Percentiles rank a stretch among this genome's conserved stretches.
phyloP scores from a whole-genome alignment of 1,140 invertebrate genomes.

The Caenorhabditis remanei region DNA sequence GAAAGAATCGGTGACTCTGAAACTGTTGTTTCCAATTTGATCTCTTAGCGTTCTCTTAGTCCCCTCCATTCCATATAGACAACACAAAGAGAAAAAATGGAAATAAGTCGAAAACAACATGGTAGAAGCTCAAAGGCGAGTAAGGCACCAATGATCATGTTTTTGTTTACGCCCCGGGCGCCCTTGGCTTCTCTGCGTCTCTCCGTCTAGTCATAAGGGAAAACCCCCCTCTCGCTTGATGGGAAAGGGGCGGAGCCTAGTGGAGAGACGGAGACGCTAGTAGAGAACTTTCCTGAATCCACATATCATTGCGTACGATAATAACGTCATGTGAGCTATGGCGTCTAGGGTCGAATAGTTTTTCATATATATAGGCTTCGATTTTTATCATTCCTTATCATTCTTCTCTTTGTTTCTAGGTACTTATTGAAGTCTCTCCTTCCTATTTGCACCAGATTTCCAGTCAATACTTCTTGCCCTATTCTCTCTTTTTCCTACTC shows the following conservation, averaged over 20 bases:
- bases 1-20: neutral
- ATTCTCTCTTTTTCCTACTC: too few relatives aligned
- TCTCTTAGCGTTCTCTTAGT: constrained; percentile 27
- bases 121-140: constrained; percentile 47
- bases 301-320: too few relatives aligned
- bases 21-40: neutral
- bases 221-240: neutral
- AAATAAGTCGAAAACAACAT: constrained; percentile 28
- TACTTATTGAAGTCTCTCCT: neutral
- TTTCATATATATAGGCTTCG: neutral
- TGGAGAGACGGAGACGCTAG: neutral
- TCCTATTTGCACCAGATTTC: too few relatives aligned
- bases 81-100: neutral
- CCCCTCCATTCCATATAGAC: neutral
- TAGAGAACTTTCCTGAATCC: neutral
- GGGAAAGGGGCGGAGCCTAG: constrained; percentile 4
- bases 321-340: constrained; percentile 8
- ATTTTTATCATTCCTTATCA: neutral
- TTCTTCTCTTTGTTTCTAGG: neutral
- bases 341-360: neutral
- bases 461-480: too few relatives aligned
- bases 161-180: neutral
- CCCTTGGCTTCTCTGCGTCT: neutral
- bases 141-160: constrained; percentile 40
- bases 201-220: neutral